Evolutionary conservation across 1,140 invertebrate genomes (phyloP).

Genomic region (Muscidifurax raptorellus): DNA sequence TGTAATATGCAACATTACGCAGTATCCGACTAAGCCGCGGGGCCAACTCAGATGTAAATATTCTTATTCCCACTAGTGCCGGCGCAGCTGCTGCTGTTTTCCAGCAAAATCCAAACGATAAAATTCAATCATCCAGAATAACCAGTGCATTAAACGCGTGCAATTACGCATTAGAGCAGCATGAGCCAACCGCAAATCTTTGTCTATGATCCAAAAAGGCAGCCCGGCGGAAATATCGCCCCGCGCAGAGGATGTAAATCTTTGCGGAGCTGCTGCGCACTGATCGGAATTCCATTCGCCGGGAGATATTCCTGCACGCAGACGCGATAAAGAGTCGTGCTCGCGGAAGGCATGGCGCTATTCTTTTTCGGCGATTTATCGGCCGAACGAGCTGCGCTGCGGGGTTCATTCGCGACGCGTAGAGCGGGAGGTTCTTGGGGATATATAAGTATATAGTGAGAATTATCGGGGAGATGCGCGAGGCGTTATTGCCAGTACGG

Average conservation of each 20-base stretch:
- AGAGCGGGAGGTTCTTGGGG: not conserved
- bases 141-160: not conserved
- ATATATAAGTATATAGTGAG: no score
- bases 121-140: not conserved
- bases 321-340: slow-evolving; percentile 24
- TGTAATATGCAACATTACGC: not conserved
- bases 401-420: not conserved
- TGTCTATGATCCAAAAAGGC: not conserved
- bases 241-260: no score
- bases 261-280: not conserved
- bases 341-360: not conserved
- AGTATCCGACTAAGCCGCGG: not conserved
- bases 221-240: no score
- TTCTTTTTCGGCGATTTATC: slow-evolving; percentile 42
- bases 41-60: not conserved
- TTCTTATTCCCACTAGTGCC: not conserved
- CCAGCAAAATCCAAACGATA: not conserved
- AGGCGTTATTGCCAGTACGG: no score
- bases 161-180: not conserved
- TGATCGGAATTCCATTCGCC: slow-evolving; percentile 48
- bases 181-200: not conserved
- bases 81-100: not conserved
- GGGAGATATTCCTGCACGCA: slow-evolving; percentile 23
- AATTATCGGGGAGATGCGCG: no score
- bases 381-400: not conserved